A percentile compares a stretch with the other conserved stretches of the same genome.
phyloP scores from a whole-genome alignment of 2,113 vertebrate genomes.

The Octodon degus region DNA sequence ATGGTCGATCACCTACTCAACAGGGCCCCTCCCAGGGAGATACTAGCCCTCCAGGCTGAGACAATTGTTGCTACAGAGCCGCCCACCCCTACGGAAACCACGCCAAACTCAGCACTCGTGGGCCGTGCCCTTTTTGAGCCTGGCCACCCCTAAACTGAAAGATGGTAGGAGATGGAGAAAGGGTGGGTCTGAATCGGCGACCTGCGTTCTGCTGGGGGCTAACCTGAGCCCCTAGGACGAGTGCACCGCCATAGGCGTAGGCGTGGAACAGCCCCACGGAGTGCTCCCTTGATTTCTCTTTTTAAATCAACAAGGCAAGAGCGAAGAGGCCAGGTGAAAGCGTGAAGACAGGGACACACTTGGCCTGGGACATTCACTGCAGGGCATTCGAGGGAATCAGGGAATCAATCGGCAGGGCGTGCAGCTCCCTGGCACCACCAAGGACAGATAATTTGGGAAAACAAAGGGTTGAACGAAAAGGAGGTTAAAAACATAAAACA shows the following conservation, averaged over 20 bases:
- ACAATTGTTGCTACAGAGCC: rapidly evolving
- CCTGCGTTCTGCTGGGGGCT: rapidly evolving
- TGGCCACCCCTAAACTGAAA: neutral
- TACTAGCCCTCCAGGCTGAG: neutral
- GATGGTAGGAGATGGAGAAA: rapidly evolving
- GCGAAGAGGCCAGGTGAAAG: neutral
- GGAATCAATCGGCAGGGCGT: rapidly evolving
- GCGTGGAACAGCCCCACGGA: rapidly evolving
- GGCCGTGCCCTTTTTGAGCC: neutral
- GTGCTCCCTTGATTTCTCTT: neutral
- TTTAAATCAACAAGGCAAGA: conserved; percentile 10
- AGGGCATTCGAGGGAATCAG: neutral
- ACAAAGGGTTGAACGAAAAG: neutral
- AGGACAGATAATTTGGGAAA: neutral
- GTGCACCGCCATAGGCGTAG: rapidly evolving
- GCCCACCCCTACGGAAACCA: neutral
- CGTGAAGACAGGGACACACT: neutral
- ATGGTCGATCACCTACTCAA: neutral
- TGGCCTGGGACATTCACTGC: neutral
- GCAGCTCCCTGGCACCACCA: rapidly evolving
- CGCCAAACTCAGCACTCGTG: neutral
- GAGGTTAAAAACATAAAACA: neutral
- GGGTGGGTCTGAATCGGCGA: rapidly evolving
- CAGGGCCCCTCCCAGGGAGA: neutral
- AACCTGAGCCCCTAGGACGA: neutral